These are phyloP conservation scores for Sinocyclocheilus grahami DNA, from an alignment of 2,113 vertebrate genomes.

Conservation along the genomic window DNA sequence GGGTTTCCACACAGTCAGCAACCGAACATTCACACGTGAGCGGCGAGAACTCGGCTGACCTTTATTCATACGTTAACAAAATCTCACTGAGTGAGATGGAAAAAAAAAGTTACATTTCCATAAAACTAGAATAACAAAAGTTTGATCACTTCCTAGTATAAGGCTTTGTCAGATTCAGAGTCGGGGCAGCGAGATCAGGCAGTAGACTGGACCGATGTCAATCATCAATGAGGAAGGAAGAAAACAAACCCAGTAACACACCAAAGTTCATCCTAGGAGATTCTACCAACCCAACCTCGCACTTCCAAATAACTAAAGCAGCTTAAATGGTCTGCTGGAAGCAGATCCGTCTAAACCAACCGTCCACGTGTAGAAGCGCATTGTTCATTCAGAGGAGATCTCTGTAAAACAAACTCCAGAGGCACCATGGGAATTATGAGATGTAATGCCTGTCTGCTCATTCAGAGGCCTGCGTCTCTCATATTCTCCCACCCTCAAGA, in stretches of 20 bases:
- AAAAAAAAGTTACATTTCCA: slow-evolving; percentile 33
- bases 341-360: slow-evolving; percentile 13
- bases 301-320: slow-evolving; percentile 35
- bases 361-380: slow-evolving; percentile 10
- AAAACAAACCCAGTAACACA: slow-evolving; percentile 22
- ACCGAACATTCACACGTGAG: slow-evolving; percentile 1
- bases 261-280: slow-evolving; percentile 15
- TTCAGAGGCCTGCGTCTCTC: slow-evolving; percentile 34
- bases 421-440: slow-evolving; percentile 15
- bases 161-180: slow-evolving; percentile 74
- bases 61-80: slow-evolving; percentile 70
- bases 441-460: slow-evolving; percentile 9
- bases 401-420: slow-evolving; percentile 19
- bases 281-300: neutral
- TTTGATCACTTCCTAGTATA: slow-evolving; percentile 64
- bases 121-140: slow-evolving; percentile 24
- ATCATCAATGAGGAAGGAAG: slow-evolving; percentile 6
- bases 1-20: slow-evolving; percentile 1
- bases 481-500: neutral
- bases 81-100: slow-evolving; percentile 59
- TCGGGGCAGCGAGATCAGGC: slow-evolving; percentile 77
- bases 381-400: slow-evolving; percentile 15
- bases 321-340: slow-evolving; percentile 28
- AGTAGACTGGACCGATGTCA: slow-evolving; percentile 62
- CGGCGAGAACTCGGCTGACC: neutral